A percentile compares a stretch with the other conserved stretches of the same genome.
Evolutionary conservation across 1,140 invertebrate genomes (phyloP).

Genomic region (Eupristina koningsbergeri): DNA sequence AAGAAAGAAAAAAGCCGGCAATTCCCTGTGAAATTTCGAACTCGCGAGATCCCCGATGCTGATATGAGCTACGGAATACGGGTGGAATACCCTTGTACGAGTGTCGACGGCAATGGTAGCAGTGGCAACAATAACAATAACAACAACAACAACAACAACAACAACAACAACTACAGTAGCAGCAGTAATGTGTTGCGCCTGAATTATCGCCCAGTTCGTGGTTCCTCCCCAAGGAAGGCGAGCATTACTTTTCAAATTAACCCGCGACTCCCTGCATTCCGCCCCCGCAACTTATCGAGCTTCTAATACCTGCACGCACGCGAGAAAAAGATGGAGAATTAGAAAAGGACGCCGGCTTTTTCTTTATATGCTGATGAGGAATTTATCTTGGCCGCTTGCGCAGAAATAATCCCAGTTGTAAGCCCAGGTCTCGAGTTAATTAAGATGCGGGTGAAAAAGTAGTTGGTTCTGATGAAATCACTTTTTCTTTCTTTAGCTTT

Average conservation of each 20-base stretch:
- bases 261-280: too few relatives aligned
- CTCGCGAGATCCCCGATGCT: conserved; percentile 1
- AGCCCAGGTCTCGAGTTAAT: neutral
- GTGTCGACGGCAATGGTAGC: too few relatives aligned
- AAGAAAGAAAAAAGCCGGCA: neutral
- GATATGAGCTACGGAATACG: neutral
- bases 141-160: neutral
- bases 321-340: neutral
- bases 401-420: neutral
- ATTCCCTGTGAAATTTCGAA: neutral
- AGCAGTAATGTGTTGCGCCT: neutral
- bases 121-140: neutral
- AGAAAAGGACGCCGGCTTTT: neutral
- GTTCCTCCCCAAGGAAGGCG: conserved; percentile 16
- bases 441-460: conserved; percentile 21
- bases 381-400: neutral
- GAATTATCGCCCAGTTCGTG: conserved; percentile 42
- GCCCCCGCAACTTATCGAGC: conserved; percentile 14
- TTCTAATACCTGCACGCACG: neutral
- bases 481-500: conserved; percentile 2
- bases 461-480: conserved; percentile 17
- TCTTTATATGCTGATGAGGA: neutral
- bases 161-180: neutral
- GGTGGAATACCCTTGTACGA: too few relatives aligned
- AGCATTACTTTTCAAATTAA: conserved; percentile 37